Evolutionary conservation across 2,888 invertebrate species (phyloP), one percentile per base, ranked within the genome.

Genomic region (Germaria angustata): DNA sequence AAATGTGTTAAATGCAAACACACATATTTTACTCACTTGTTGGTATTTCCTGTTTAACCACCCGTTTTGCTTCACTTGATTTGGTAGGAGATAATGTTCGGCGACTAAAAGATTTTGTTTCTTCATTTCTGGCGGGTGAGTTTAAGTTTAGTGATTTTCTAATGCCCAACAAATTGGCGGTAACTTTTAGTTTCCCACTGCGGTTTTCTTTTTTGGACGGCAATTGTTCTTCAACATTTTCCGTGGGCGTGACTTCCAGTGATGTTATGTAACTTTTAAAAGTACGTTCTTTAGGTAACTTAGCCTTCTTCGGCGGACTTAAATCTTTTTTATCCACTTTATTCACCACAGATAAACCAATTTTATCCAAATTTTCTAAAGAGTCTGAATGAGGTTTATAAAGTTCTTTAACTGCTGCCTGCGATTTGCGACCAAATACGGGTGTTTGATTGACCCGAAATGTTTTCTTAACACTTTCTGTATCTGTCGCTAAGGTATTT

Each of bases 371-470:
- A 86, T 90, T 87, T 78, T 91, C 91, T 75, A 89, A 55, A 0
- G 89, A 89, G 49, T 90, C 91, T 0, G 91, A 89, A 15, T 90
- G 91, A 3, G 86, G 85, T 32, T 86, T 86, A 55, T 88, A 85
- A 2, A 85, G 59, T 32, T 87, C 86, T 8, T 78, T 68, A 8
- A 86, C 49, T 24, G 63, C 36, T 9, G 87, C 80, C 28, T 86
- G 73, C 20, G 86, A 86, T 2, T 88, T 88, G 0, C 91, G 85
- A 0, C 90, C 91, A 79, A 91, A 91, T 28, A 91, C 90, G 0
- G 91, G 91, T 7, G 91, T 91, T 71, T 91, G 91, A 86, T 91
- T 90, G n/a, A 91, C 87, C 61, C 91, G 89, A 84, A 89, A 89
- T 0, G 88, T 86, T 73, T 79, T 79, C 17, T 66, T 85, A 7